Evolutionary conservation across 2,888 invertebrate genomes (phyloP), one percentile per base, ranked within the genome.

Genomic region (Dolichopus griseipennis): DNA sequence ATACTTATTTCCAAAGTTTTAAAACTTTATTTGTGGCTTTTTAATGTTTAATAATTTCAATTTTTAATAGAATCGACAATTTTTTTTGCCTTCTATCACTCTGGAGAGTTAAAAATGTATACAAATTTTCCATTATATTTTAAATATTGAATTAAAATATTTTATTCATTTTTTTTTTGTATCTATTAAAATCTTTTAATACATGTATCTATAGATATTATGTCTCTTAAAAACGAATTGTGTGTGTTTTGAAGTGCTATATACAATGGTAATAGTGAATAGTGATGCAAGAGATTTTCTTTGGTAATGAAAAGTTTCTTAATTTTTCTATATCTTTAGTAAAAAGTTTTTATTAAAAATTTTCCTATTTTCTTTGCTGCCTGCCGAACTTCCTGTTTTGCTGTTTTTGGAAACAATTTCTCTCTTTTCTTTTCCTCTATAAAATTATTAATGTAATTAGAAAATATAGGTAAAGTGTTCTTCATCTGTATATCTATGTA

Each of bases 401-500:
- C 18, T 52, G 52, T 52, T 8, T n/a, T 37, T 10, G 8, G 12
- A 37, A 37, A 37, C 12, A 52, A 52, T 52, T 52, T 52, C 15
- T 15, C n/a, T n/a, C n/a, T n/a, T n/a, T n/a, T 2, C n/a, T 18
- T 52, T 52, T 52, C 52, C 52, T 52, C 15, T 52, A 15, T 12
- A 52, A 52, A 52, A 18, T 52, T 52, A 52, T n/a, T 52, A 52
- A 52, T 52, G n/a, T 18, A 52, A 52, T 52, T 52, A 52, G 52
- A 37, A 37, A 37, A 37, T 52, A 18, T 52, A 15, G 9, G 18
- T 52, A 52, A 52, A 52, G 52, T 52, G 52, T 37, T 34, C 34
- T 34, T 34, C 9, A 9, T 34, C 5, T 34, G 34, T 34, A 34
- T 34, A 34, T 34, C 5, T 34, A 34, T 34, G 9, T 34, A 34